Conservation (phyloP, 2,797 vertebrate species). For the Sebastes hopkinsi region DNA sequence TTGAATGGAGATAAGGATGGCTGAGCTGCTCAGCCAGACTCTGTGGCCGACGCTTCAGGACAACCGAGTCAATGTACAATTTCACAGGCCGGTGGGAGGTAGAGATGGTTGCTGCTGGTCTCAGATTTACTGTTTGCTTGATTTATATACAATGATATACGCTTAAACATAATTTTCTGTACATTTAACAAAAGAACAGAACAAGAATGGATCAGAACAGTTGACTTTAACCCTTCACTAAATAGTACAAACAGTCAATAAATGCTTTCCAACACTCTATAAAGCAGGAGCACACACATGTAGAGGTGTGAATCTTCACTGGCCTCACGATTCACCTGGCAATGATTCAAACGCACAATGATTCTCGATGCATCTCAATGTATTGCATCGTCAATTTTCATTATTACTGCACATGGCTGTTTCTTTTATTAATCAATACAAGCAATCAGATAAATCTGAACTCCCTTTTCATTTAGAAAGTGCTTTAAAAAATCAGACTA, state of each 20-base stretch:
- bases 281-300: too few species aligned
- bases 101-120: neutral
- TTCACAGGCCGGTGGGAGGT: conserved; percentile 5
- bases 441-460: too few species aligned
- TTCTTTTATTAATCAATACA: too few species aligned
- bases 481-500: too few species aligned
- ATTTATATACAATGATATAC: neutral
- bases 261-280: neutral
- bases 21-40: conserved; percentile 18
- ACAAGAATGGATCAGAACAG: neutral
- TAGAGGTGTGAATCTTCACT: too few species aligned
- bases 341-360: too few species aligned
- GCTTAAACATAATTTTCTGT: neutral
- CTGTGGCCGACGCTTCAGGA: conserved; percentile 23
- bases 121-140: neutral
- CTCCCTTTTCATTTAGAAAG: too few species aligned
- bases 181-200: neutral
- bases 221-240: neutral
- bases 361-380: too few species aligned
- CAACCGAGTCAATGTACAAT: conserved; percentile 14
- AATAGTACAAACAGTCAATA: neutral
- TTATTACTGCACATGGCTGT: neutral
- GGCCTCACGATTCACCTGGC: too few species aligned
- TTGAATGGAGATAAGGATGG: conserved; percentile 51
- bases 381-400: neutral